phyloP scores from a whole-genome alignment of 2,797 vertebrate species.

The Masticophis lateralis region DNA sequence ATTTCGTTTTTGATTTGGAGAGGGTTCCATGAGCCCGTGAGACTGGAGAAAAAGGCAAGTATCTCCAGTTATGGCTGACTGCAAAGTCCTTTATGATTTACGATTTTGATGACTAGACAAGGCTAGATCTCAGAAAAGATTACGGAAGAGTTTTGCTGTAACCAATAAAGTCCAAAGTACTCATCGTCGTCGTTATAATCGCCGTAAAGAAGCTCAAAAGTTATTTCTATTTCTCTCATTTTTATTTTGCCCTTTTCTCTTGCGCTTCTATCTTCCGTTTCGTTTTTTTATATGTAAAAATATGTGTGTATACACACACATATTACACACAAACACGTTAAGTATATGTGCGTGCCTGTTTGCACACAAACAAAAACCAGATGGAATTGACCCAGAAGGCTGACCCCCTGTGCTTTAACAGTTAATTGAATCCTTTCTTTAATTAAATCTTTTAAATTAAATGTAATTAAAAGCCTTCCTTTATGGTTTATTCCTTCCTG shows the following conservation, averaged over 20 bases:
- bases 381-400: background rate
- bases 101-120: background rate
- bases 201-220: background rate
- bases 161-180: background rate
- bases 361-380: background rate
- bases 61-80: background rate
- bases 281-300: background rate
- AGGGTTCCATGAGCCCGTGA: no score
- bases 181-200: no score
- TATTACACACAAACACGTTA: background rate
- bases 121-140: background rate
- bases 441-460: background rate
- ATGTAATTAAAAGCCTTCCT: background rate
- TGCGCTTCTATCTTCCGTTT: background rate
- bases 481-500: background rate
- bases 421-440: background rate
- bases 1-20: background rate
- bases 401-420: background rate
- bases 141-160: background rate
- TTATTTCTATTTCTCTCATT: background rate
- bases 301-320: fast-evolving
- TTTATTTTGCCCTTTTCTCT: background rate
- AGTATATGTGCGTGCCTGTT: no score
- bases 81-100: background rate
- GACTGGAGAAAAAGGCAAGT: background rate